Evolutionary conservation across 2,888 invertebrate species (phyloP).

Genomic region (Nomada flava): DNA sequence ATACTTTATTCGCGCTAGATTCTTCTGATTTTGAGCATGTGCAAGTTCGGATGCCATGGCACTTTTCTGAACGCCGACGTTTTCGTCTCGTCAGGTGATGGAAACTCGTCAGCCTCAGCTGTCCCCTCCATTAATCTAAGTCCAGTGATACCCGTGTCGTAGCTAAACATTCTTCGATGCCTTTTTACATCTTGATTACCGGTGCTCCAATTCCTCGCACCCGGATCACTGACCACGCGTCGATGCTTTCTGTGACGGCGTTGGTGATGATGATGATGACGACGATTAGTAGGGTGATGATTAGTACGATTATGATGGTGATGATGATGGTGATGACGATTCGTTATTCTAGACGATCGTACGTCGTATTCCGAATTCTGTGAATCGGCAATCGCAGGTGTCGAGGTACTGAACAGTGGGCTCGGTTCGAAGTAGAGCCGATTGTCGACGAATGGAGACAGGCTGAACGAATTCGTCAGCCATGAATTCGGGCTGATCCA

Average conservation of each 20-base stretch:
- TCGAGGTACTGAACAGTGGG: conserved; percentile 66
- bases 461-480: conserved; percentile 53
- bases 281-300: not conserved
- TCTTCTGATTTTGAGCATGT: conserved; percentile 83
- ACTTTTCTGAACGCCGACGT: conserved; percentile 84
- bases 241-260: conserved; percentile 69
- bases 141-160: conserved; percentile 65
- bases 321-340: conserved; percentile 62
- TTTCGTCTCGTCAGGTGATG: conserved; percentile 67
- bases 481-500: conserved; percentile 38
- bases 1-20: conserved; percentile 45
- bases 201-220: conserved; percentile 60
- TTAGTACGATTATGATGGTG: conserved; percentile 51
- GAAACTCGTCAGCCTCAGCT: conserved; percentile 65
- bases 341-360: conserved; percentile 70
- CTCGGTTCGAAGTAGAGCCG: conserved; percentile 79
- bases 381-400: conserved; percentile 57
- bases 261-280: conserved; percentile 57
- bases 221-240: conserved; percentile 76
- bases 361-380: conserved; percentile 70
- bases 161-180: conserved; percentile 76
- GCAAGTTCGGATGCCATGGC: conserved; percentile 84
- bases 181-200: conserved; percentile 45
- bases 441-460: conserved; percentile 77
- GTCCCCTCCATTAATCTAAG: conserved; percentile 55